Conservation (phyloP, 2,797 vertebrate species). For the Rhabdomys pumilio region DNA sequence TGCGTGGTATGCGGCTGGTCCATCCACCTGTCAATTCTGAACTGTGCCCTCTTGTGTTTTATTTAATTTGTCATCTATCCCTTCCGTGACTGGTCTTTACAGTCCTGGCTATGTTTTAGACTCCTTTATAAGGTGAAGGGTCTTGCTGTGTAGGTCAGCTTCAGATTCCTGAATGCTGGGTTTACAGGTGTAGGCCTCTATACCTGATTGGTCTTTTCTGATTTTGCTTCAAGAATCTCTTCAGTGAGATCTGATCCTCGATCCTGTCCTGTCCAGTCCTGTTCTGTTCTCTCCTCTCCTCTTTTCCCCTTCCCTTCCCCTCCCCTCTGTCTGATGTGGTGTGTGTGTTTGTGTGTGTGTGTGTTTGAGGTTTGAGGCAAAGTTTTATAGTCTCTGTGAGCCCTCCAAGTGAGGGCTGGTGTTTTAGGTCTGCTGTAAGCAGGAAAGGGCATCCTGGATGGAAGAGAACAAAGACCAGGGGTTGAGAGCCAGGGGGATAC, state of each 20-base stretch:
- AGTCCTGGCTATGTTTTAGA: neutral
- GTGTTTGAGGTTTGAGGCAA: neutral
- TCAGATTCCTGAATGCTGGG: neutral
- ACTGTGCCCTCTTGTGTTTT: neutral
- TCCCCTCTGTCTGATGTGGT: neutral
- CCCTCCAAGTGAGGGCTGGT: neutral
- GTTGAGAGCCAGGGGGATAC: neutral
- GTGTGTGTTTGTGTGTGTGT: neutral
- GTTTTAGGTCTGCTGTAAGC: neutral
- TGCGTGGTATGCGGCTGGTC: rapidly evolving
- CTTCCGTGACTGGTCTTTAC: neutral
- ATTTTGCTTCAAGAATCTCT: neutral
- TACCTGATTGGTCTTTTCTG: neutral
- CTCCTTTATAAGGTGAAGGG: neutral
- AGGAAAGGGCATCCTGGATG: neutral
- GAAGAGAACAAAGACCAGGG: neutral
- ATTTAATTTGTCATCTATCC: neutral
- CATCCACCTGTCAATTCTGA: neutral
- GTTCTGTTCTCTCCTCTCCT: neutral
- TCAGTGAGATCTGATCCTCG: neutral
- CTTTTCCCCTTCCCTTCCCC: neutral
- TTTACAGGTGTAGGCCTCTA: neutral
- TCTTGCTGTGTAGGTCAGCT: neutral
- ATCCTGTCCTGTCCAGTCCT: no score
- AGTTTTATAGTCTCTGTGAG: neutral